phyloP scores from a whole-genome alignment of 2,888 invertebrate species.

The Oegoconia quadripuncta region DNA sequence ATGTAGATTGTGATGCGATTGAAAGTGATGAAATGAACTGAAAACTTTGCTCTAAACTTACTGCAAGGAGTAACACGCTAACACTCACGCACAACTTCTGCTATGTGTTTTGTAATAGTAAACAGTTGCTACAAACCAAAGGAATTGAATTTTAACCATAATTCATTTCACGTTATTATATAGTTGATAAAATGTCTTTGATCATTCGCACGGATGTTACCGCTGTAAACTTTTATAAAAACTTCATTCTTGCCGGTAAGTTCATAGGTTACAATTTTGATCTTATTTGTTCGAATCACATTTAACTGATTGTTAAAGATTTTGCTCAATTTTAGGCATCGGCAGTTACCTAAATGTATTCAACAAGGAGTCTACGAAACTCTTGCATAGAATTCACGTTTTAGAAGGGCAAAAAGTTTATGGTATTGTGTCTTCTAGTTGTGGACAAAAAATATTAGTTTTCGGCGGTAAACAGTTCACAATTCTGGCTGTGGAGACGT shows the following conservation, averaged over 20 bases:
- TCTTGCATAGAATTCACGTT: slow-evolving; percentile 33
- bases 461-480: slow-evolving; percentile 80
- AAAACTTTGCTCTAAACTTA: too few species aligned
- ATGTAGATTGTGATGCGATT: too few species aligned
- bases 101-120: too few species aligned
- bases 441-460: slow-evolving; percentile 53
- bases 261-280: slow-evolving; percentile 7
- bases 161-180: not conserved
- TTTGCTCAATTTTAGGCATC: slow-evolving; percentile 74
- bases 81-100: too few species aligned
- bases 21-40: too few species aligned
- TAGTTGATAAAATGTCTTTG: slow-evolving; percentile 25
- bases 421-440: slow-evolving; percentile 62
- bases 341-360: slow-evolving; percentile 67
- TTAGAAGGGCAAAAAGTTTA: slow-evolving; percentile 78
- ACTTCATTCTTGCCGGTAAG: slow-evolving; percentile 70
- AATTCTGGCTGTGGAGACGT: slow-evolving; percentile 24
- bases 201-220: slow-evolving; percentile 69
- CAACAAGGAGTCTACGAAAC: slow-evolving; percentile 27
- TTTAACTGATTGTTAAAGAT: not conserved
- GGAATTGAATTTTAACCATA: too few species aligned
- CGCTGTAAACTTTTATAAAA: slow-evolving; percentile 60
- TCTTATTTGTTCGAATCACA: not conserved
- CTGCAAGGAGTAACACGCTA: too few species aligned
- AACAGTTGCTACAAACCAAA: too few species aligned